Evolutionary conservation across 23 tunicate species (phyloP).

Genomic region (Styela clava): DNA sequence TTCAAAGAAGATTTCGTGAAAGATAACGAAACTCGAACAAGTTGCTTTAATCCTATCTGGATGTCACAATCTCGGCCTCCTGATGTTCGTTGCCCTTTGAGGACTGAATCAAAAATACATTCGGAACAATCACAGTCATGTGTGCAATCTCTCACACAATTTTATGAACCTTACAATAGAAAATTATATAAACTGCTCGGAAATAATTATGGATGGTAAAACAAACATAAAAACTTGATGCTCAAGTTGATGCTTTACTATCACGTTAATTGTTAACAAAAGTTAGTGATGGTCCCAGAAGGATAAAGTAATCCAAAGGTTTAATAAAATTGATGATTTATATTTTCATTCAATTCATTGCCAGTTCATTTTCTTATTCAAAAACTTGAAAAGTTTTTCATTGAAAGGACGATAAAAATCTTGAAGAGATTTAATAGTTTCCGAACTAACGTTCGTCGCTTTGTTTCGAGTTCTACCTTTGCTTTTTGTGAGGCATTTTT

Average conservation of each 20-base stretch:
- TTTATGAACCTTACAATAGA: constrained; percentile 1
- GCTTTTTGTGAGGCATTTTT: not conserved
- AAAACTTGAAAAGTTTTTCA: not conserved
- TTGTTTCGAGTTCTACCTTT: constrained; percentile 1
- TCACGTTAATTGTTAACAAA: too few species aligned
- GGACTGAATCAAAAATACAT: not conserved
- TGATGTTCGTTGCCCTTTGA: not conserved
- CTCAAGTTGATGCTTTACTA: too few species aligned
- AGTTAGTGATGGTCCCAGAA: too few species aligned
- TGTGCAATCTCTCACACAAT: not conserved
- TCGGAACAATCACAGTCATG: constrained; percentile 4
- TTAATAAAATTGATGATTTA: too few species aligned
- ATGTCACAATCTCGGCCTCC: not conserved
- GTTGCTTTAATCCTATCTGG: constrained; percentile 18
- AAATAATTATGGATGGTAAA: constrained; percentile 13
- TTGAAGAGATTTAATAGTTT: not conserved
- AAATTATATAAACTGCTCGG: constrained; percentile 10
- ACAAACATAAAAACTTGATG: not conserved
- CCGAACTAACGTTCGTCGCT: not conserved
- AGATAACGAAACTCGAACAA: not conserved
- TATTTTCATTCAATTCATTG: too few species aligned
- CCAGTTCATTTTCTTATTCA: not conserved
- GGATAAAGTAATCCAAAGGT: too few species aligned
- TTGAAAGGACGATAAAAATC: not conserved
- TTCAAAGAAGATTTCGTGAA: constrained; percentile 12